These are phyloP conservation scores for Lasioglossum zephyrum DNA, from an alignment of 2,888 invertebrate species.

Conservation along the genomic window DNA sequence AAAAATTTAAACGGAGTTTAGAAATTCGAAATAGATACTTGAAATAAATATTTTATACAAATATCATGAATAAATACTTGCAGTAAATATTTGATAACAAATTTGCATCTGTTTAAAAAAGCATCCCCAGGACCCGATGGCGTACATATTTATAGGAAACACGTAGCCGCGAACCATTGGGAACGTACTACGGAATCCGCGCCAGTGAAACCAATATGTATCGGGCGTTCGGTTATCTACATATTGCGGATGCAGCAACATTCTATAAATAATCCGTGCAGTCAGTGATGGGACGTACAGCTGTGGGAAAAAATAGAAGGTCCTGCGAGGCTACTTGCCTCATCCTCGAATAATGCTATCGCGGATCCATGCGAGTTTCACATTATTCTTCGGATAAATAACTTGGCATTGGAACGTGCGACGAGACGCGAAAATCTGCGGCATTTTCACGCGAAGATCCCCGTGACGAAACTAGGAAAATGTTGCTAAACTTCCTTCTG, in stretches of 20 bases:
- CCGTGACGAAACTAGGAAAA: neutral
- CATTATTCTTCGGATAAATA: slow-evolving; percentile 4
- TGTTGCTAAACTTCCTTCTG: neutral
- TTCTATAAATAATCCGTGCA: slow-evolving; percentile 51
- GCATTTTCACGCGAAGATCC: neutral
- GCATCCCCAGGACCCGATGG: slow-evolving; percentile 24
- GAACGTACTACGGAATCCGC: slow-evolving; percentile 30
- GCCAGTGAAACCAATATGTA: slow-evolving; percentile 51
- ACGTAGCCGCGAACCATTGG: slow-evolving; percentile 8
- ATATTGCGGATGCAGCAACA: slow-evolving; percentile 51
- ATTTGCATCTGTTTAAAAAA: slow-evolving; percentile 26
- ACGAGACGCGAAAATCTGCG: neutral
- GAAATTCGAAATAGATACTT: too few species aligned
- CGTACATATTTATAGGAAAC: slow-evolving; percentile 45
- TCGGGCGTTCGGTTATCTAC: slow-evolving; percentile 49
- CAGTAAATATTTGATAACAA: too few species aligned
- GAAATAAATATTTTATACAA: too few species aligned
- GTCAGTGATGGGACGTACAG: slow-evolving; percentile 20
- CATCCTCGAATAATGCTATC: slow-evolving; percentile 19
- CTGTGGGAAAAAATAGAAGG: slow-evolving; percentile 13
- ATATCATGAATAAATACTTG: too few species aligned
- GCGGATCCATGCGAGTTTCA: neutral
- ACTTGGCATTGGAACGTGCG: neutral
- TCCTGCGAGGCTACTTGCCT: neutral
- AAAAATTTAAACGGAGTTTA: too few species aligned